These are phyloP conservation scores for Thereva nobilitata DNA, from an alignment of 2,888 invertebrate species.

Conservation along the genomic window DNA sequence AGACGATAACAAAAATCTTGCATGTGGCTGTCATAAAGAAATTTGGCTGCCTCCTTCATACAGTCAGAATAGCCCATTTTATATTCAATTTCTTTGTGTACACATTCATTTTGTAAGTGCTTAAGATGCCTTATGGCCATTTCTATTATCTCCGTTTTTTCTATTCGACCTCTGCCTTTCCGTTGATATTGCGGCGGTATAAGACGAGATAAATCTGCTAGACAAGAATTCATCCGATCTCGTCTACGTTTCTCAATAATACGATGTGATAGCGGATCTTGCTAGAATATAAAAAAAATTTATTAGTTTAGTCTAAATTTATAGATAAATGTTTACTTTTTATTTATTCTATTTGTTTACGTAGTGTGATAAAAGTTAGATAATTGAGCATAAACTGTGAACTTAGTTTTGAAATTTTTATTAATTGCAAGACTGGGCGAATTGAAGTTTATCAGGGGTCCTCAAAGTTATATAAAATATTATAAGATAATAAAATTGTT, in stretches of 20 bases:
- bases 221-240: slow-evolving; percentile 96
- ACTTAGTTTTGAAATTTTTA: too few relatives aligned
- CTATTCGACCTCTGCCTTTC: slow-evolving; percentile 92
- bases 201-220: slow-evolving; percentile 89
- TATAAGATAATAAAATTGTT: too few relatives aligned
- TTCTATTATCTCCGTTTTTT: slow-evolving; percentile 97
- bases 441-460: too few relatives aligned
- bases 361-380: too few relatives aligned
- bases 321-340: not conserved
- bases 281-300: slow-evolving; percentile 58
- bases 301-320: slow-evolving; percentile 16
- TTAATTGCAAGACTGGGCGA: too few relatives aligned
- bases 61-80: slow-evolving; percentile 90
- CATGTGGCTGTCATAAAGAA: slow-evolving; percentile 83
- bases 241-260: slow-evolving; percentile 94
- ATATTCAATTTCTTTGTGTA: slow-evolving; percentile 62
- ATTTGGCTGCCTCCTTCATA: slow-evolving; percentile 85
- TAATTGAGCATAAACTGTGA: too few relatives aligned
- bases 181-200: slow-evolving; percentile 92
- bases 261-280: slow-evolving; percentile 97
- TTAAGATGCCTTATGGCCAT: slow-evolving; percentile 96
- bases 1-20: slow-evolving; percentile 82
- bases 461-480: too few relatives aligned
- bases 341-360: slow-evolving; percentile 18
- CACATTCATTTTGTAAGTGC: slow-evolving; percentile 72